Base-by-base conservation (phyloP, 2,797 vertebrate species). In the Hoplostethus atlanticus region DNA sequence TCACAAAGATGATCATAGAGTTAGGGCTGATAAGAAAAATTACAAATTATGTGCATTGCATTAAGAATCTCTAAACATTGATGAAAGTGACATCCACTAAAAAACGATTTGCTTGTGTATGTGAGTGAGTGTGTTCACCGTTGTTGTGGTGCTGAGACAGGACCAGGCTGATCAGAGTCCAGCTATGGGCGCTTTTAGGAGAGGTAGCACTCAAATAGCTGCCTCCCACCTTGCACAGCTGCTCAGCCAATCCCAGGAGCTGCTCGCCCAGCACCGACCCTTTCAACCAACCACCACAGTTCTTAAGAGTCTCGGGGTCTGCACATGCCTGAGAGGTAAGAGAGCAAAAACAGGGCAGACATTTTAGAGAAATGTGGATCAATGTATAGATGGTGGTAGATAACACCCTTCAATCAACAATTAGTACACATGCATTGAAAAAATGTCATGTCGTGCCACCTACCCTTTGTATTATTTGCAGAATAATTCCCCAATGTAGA, bases 381-480 rank as follows among this genome's bases (percentile, higher is more conserved):
- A 0, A 62, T 31, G 2, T 30, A 11, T 5, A 50, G 1, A 30
- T 7, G 44, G 36, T 58, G n/a, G 8, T 0, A 58, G 12, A 31
- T 6, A 66, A 40, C 16, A 60, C 5, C 31, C 6, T 57, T 30
- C 36, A 12, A 8, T 10, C 1, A 31, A 50, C 0, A 44, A 42
- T 47, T 8, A 52, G 9, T 36, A 61, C 13, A 65, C 46, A 56
- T n/a, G 6, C 6, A 34, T n/a, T 25, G 21, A 34, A 42, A 59
- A 42, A 5, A 25, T 3, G 28, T 1, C 28, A 21, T 52, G 5
- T 6, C 36, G 28, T 13, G 25, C 31, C n/a, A 81, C 87, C 4
- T 95, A 99, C 98, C 96, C 96, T 97, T 80, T 97, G 94, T 87
- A 99, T 95, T 78, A 99, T 93, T 69, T 96, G 96, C 64, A 98